Evolutionary conservation across 2,888 invertebrate genomes (phyloP).

Genomic region (Drosophila kambysellisi): DNA sequence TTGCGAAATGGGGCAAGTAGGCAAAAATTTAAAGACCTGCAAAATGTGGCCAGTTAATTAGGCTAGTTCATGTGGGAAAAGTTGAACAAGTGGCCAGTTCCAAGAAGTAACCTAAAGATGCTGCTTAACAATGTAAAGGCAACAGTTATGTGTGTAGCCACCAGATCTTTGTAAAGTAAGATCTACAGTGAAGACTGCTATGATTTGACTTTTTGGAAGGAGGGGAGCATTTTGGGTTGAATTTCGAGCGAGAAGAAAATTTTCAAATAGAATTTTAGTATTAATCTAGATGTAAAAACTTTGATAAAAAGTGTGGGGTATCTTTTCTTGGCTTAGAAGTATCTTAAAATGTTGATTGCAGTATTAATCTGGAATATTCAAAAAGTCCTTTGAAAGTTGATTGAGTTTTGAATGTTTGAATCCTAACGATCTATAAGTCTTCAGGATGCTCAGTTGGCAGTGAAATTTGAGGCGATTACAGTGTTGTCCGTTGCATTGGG

Average conservation of each 20-base stretch:
- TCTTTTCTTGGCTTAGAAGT: not conserved
- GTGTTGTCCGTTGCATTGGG: conserved; percentile 48
- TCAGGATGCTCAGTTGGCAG: not conserved
- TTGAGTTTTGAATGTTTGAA: not conserved
- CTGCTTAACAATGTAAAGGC: not conserved
- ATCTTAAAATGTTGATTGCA: not conserved
- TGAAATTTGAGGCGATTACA: conserved; percentile 16
- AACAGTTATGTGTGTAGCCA: conserved; percentile 5
- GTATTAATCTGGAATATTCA: not conserved
- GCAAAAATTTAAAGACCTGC: conserved; percentile 35
- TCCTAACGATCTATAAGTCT: not conserved
- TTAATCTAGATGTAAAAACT: not conserved
- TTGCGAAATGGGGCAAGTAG: conserved; percentile 55
- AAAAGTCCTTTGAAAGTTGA: not conserved
- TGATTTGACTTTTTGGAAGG: no score
- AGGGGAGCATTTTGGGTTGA: not conserved
- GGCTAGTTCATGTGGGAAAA: conserved; percentile 65
- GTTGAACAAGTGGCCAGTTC: conserved; percentile 11
- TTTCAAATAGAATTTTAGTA: not conserved
- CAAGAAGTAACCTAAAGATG: conserved; percentile 4
- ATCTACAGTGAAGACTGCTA: not conserved
- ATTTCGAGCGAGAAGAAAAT: not conserved
- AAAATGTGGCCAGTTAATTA: conserved; percentile 56
- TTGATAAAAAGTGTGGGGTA: not conserved
- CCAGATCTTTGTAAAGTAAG: not conserved